Base-by-base conservation (phyloP, 2,888 invertebrate genomes). In the Neocrepidodera transversa region DNA sequence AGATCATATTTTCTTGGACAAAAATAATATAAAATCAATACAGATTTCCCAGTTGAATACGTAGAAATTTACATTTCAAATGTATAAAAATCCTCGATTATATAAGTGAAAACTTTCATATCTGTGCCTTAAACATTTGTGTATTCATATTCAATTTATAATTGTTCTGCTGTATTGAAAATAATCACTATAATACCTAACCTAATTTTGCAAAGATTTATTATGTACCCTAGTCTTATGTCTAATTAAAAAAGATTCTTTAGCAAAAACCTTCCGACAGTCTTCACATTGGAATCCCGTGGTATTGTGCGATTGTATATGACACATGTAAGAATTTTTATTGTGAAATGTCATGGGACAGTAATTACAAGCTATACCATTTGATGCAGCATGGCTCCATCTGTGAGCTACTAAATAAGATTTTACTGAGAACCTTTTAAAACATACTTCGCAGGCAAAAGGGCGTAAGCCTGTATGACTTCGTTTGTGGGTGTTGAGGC, bases 381-480 rank as follows among this genome's bases (percentile, higher is more conserved):
- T 89, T 87, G 66, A 90, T 3, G 89, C 87, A 52, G 90, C 88
- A 79, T 91, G 91, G 49, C 90, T 89, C 90, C 90, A 90, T 68
- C 89, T 87, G 78, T 91, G 91, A 43, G 91, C 90, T 65, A 88
- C 88, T 58, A 91, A 87, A 73, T 91, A 91, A 74, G 90, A 90
- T 79, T 91, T 91, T 64, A 91, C 91, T 36, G 91, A 89, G 78
- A 91, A 91, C 71, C 88, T 84, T 80, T 91, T 91, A 75, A 89
- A 86, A 79, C 91, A 91, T 71, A 90, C 86, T 80, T 90, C 88
- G 81, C 91, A 91, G 66, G 87, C 86, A 74, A 89, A 91, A 30
- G 91, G 91, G 62, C 89, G 83, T 79, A 90, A 88, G 69, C 91
- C 91, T 74, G 90, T 89, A 81, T 91, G 91, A 72, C 89, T 89